These are phyloP conservation scores for Harmothoe impar DNA, from an alignment of 2,888 invertebrate species.

Conservation along the genomic window DNA sequence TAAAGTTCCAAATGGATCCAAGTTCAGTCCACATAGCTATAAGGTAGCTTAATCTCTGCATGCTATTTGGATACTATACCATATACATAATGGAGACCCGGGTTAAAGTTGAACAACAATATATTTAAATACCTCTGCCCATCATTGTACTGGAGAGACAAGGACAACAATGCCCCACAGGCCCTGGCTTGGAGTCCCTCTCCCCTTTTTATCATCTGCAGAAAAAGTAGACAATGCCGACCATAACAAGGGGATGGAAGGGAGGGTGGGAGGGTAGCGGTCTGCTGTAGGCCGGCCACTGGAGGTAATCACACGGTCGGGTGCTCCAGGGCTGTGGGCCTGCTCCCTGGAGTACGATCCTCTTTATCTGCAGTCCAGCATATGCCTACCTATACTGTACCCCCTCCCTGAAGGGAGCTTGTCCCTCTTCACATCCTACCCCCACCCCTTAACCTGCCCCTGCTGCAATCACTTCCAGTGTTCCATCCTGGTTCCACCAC, in stretches of 20 bases:
- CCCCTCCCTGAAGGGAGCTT: not conserved
- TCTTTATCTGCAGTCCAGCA: conserved; percentile 58
- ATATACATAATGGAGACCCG: not conserved
- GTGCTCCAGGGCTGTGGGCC: not conserved
- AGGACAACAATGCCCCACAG: not conserved
- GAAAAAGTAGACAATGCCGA: not conserved
- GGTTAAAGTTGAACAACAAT: no score
- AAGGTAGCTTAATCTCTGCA: no score
- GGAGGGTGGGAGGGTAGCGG: not conserved
- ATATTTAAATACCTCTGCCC: no score
- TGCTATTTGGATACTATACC: not conserved
- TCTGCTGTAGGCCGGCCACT: conserved; percentile 13
- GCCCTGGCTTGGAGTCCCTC: not conserved
- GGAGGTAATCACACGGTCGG: conserved; percentile 59
- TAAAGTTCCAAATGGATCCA: no score
- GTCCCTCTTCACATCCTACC: no score
- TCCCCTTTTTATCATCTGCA: not conserved
- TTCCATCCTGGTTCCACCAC: no score
- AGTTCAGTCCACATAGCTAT: no score
- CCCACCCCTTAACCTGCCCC: no score
- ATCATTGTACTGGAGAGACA: not conserved
- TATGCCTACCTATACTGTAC: conserved; percentile 55
- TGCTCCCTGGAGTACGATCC: conserved; percentile 50
- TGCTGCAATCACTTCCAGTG: no score
- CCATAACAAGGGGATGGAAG: not conserved